phyloP scores from a whole-genome alignment of 2,888 invertebrate genomes.

The Drosophila pullipes region DNA sequence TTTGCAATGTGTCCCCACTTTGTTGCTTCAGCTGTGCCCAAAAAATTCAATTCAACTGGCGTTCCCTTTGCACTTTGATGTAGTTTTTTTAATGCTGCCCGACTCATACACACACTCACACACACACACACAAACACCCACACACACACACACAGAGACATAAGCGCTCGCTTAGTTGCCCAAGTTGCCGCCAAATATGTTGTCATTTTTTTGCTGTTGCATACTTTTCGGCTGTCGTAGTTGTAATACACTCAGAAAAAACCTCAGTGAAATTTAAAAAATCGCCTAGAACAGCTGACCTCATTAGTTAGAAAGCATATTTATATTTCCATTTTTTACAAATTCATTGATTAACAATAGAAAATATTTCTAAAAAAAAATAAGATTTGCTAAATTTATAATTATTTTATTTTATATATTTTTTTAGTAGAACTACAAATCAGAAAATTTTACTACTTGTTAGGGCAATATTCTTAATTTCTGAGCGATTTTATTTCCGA shows the following conservation, averaged over 20 bases:
- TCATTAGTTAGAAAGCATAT: background rate
- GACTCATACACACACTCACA: slow-evolving; percentile 1
- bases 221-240: slow-evolving; percentile 63
- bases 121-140: background rate
- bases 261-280: background rate
- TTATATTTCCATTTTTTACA: background rate
- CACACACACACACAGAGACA: background rate
- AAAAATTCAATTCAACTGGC: slow-evolving; percentile 75
- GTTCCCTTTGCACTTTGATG: slow-evolving; percentile 68
- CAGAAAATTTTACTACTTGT: background rate
- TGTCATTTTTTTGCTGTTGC: slow-evolving; percentile 67
- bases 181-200: slow-evolving; percentile 67
- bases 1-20: slow-evolving; percentile 47
- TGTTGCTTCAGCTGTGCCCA: slow-evolving; percentile 64
- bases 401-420: background rate
- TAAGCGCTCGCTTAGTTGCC: slow-evolving; percentile 25
- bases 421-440: background rate
- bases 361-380: background rate
- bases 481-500: background rate
- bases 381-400: background rate
- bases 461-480: background rate
- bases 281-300: background rate
- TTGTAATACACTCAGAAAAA: background rate
- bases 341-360: background rate
- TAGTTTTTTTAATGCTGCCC: slow-evolving; percentile 39